Conservation (phyloP, 2,888 invertebrate species). For the Machimus rusticus region DNA sequence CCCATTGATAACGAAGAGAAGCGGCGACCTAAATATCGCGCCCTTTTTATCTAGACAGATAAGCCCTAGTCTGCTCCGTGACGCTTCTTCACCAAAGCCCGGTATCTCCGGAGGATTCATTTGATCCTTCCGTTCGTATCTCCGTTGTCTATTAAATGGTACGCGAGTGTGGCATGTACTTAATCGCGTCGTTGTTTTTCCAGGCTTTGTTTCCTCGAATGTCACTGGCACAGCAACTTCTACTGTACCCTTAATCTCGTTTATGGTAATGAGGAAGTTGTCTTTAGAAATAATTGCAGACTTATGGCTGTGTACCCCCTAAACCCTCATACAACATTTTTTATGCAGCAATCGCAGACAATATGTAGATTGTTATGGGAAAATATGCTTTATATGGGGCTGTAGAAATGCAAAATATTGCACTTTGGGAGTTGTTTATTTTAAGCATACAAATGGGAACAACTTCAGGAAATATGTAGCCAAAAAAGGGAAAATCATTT, state of each 20-base stretch:
- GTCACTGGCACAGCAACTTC: neutral
- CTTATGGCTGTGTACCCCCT: neutral
- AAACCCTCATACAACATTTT: neutral
- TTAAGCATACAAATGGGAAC: neutral
- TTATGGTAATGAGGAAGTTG: slow-evolving; percentile 15
- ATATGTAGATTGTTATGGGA: neutral
- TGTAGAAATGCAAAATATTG: neutral
- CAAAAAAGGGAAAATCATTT: neutral
- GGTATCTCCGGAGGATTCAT: neutral
- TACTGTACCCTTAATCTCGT: neutral
- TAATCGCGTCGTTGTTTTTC: neutral
- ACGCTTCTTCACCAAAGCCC: neutral
- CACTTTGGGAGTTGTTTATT: neutral
- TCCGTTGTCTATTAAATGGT: slow-evolving; percentile 10
- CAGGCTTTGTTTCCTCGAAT: neutral
- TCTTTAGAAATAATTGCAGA: slow-evolving; percentile 19
- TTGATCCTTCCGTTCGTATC: neutral
- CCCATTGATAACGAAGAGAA: neutral
- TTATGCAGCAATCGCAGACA: neutral
- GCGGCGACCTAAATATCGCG: neutral
- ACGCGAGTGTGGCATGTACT: neutral
- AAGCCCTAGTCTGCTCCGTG: neutral
- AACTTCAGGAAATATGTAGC: neutral
- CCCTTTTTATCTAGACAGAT: neutral
- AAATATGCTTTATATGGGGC: neutral